A percentile compares a stretch with the other conserved stretches of the same genome.
phyloP scores from a whole-genome alignment of 1,140 invertebrate genomes.

The Anastrepha ludens region DNA sequence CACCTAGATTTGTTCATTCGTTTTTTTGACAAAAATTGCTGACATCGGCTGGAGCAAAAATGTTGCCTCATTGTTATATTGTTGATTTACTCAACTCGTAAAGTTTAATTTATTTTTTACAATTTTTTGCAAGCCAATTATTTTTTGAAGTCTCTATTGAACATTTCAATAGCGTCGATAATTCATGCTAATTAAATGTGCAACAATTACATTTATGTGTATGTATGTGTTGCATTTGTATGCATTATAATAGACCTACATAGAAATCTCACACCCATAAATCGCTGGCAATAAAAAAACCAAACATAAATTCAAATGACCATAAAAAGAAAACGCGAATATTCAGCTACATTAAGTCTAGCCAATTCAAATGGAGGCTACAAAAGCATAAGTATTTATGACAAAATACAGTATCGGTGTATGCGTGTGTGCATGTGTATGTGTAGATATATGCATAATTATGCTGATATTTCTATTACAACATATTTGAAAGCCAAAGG shows the following conservation, averaged over 20 bases:
- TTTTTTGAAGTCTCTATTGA: constrained; percentile 52
- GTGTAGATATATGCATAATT: background rate
- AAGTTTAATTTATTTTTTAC: constrained; percentile 33
- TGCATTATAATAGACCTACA: constrained; percentile 23
- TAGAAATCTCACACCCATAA: constrained; percentile 52
- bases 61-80: constrained; percentile 23
- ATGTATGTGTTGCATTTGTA: background rate
- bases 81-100: constrained; percentile 19
- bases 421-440: background rate
- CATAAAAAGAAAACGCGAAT: constrained; percentile 46
- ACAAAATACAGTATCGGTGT: background rate
- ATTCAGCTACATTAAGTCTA: constrained; percentile 14
- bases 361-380: constrained; percentile 15
- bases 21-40: background rate
- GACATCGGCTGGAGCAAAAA: constrained; percentile 10
- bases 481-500: background rate
- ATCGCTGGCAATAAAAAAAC: constrained; percentile 28
- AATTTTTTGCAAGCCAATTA: constrained; percentile 43
- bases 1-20: background rate
- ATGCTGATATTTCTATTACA: constrained; percentile 38
- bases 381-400: background rate
- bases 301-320: constrained; percentile 48
- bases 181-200: constrained; percentile 47
- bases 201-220: constrained; percentile 4
- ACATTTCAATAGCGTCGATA: constrained; percentile 42